Evolutionary conservation across 35 echinoderm and acorn worm genomes (phyloP).

Genomic region (Heliocidaris tuberculata): DNA sequence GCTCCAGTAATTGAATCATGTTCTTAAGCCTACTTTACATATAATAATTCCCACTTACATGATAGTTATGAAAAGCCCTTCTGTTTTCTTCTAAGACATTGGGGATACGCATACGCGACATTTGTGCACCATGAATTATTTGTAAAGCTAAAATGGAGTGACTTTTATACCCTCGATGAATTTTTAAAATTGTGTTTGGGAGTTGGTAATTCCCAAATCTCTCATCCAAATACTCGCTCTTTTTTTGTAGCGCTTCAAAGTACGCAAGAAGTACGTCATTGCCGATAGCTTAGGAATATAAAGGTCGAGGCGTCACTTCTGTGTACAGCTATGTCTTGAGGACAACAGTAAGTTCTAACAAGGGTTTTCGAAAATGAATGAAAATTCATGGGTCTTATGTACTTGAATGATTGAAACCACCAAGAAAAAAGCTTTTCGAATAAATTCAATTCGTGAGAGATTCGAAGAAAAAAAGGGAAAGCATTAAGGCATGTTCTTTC

Average conservation of each 20-base stretch:
- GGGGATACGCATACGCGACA: neutral
- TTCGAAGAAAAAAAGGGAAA: neutral
- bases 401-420: too few species aligned
- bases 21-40: neutral
- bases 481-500: neutral
- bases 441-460: too few species aligned
- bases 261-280: neutral
- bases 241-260: neutral
- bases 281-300: neutral
- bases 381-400: neutral
- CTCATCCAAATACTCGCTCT: neutral
- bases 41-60: neutral
- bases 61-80: neutral
- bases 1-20: neutral
- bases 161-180: neutral
- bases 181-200: neutral
- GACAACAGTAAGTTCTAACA: neutral
- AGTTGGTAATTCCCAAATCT: conserved; percentile 1
- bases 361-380: neutral
- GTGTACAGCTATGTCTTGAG: neutral
- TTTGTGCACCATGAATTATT: neutral
- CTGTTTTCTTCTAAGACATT: neutral
- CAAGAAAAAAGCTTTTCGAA: too few species aligned
- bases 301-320: neutral
- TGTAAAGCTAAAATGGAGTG: neutral